Evolutionary conservation across 2,888 invertebrate species (phyloP), one percentile per base, ranked within the genome.

Genomic region (Conops quadrifasciatus): DNA sequence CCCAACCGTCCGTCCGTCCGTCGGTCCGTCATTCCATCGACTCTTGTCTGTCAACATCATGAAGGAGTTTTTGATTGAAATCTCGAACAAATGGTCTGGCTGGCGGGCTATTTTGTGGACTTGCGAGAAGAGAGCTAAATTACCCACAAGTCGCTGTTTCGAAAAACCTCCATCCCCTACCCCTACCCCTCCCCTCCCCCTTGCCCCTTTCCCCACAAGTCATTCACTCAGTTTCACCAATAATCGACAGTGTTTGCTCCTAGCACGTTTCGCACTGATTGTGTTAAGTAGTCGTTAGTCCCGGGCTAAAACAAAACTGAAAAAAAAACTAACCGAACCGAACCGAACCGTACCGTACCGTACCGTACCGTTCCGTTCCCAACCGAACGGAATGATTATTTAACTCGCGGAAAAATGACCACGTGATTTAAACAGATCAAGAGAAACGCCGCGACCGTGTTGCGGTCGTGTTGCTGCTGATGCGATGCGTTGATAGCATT

Each of bases 341-440:
- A 60, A 62, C 21, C 62, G 26, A 24, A 45, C 13, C n/a, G n/a
- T n/a, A n/a, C n/a, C n/a, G n/a, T n/a, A n/a, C 1, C n/a, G n/a
- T 7, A 62, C 28, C n/a, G 30, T 26, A 62, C 21, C 62, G 26
- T n/a, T n/a, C n/a, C n/a, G n/a, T n/a, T n/a, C n/a, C n/a, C n/a
- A 24, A 45, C 13, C 24, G 21, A 47, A 51, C 26, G 56, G 19
- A 67, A 64, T 58, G 67, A 67, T 67, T 67, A 71, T 63, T 71
- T 67, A 71, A 67, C 26, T 67, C 67, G 63, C 71, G 36, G 62
- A 71, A 71, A 71, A 69, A 69, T 67, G 67, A 58, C 56, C 72
- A 72, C 72, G 72, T 72, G 69, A 72, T 72, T 64, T 43, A 64
- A 24, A 26, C 59, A 67, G 67, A 67, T 67, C 59, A 67, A 67